Conservation (phyloP, 2,797 vertebrate species). For the Neopelma chrysocephalum region DNA sequence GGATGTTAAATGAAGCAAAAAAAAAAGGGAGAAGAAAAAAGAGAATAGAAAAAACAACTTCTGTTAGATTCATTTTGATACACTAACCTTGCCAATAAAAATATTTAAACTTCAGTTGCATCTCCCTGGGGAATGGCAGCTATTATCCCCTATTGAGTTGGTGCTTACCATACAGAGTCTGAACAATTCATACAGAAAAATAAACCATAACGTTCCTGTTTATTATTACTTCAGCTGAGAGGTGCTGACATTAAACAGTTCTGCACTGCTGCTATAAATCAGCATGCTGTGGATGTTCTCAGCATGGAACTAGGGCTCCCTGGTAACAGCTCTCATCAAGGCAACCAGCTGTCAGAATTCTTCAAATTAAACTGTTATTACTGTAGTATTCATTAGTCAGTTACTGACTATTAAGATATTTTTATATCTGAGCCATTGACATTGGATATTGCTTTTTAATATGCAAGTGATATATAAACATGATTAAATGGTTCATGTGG, state of each 20-base stretch:
- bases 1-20: neutral
- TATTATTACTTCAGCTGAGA: constrained; percentile 83
- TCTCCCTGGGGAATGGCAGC: constrained; percentile 70
- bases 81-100: constrained; percentile 69
- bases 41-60: neutral
- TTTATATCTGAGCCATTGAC: constrained; percentile 77
- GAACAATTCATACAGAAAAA: constrained; percentile 84
- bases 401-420: constrained; percentile 81
- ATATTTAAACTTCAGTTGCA: constrained; percentile 72
- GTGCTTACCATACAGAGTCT: constrained; percentile 79
- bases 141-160: constrained; percentile 80
- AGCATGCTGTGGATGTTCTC: constrained; percentile 81
- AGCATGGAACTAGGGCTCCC: constrained; percentile 76
- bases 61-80: constrained; percentile 65
- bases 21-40: neutral
- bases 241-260: constrained; percentile 85
- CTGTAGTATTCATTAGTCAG: constrained; percentile 80
- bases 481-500: constrained; percentile 63
- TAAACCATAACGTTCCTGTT: constrained; percentile 83
- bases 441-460: constrained; percentile 77
- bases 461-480: constrained; percentile 75
- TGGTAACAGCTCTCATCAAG: constrained; percentile 81
- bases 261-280: constrained; percentile 82
- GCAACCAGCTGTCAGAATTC: constrained; percentile 82
- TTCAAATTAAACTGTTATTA: constrained; percentile 84